Evolutionary conservation across 1,140 invertebrate species (phyloP).

Genomic region (Sipha flava): DNA sequence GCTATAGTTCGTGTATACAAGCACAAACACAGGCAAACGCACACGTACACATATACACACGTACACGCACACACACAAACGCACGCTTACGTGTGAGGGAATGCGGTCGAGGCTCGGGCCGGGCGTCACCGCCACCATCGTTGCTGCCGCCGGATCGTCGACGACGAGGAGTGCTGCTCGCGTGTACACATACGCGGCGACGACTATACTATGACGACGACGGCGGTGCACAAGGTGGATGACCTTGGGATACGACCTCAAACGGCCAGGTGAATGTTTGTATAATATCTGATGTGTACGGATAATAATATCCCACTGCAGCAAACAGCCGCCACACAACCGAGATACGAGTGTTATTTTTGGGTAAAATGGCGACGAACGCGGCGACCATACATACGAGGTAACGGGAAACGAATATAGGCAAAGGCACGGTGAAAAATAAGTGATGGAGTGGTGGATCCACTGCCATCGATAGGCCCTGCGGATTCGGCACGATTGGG

Average conservation of each 20-base stretch:
- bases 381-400: no score
- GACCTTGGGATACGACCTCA: conserved; percentile 28
- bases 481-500: neutral
- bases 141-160: neutral
- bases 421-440: no score
- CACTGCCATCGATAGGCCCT: neutral
- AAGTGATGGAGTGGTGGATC: no score
- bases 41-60: neutral
- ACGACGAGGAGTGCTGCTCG: neutral
- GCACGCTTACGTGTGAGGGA: neutral
- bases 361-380: no score
- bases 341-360: no score
- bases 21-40: neutral
- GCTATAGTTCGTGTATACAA: no score
- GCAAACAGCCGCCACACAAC: no score
- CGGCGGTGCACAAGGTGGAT: conserved; percentile 23
- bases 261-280: conserved; percentile 27
- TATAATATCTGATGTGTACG: neutral
- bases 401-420: no score
- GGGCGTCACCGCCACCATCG: neutral
- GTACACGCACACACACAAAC: neutral
- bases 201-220: no score
- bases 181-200: neutral
- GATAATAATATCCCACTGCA: conserved; percentile 6
- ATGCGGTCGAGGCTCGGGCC: conserved; percentile 14